A percentile compares a stretch with the other conserved stretches of the same genome.
phyloP scores from a whole-genome alignment of 2,797 vertebrate species.

The Adrianichthys oophorus region DNA sequence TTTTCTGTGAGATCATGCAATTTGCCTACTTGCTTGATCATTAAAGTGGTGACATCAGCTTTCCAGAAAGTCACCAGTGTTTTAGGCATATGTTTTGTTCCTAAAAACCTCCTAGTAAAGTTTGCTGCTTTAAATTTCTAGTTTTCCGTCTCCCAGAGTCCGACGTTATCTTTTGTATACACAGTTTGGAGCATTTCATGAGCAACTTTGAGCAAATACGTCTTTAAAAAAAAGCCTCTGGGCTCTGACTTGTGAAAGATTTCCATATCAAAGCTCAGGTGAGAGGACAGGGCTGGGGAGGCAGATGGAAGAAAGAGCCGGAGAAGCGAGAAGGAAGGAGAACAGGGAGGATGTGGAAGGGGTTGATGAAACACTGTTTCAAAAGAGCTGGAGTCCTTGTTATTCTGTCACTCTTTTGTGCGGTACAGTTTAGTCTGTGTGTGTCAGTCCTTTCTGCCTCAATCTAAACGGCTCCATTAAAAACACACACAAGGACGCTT shows the following conservation, averaged over 20 bases:
- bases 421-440: conserved; percentile 70
- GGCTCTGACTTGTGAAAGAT: conserved; percentile 67
- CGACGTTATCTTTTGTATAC: conserved; percentile 64
- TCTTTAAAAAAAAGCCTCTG: conserved; percentile 62
- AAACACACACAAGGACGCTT: conserved; percentile 50
- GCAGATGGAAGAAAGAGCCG: conserved; percentile 22
- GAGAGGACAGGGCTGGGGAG: conserved; percentile 53
- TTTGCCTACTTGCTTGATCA: conserved; percentile 6
- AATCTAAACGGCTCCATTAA: conserved; percentile 61
- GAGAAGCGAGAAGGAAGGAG: conserved; percentile 29
- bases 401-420: conserved; percentile 60
- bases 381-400: conserved; percentile 56
- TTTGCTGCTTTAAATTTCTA: conserved; percentile 34
- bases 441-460: conserved; percentile 65
- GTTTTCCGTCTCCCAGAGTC: conserved; percentile 63
- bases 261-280: conserved; percentile 82
- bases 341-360: conserved; percentile 18
- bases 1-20: conserved; percentile 8
- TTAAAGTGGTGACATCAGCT: conserved; percentile 12
- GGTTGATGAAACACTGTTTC: conserved; percentile 59
- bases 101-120: conserved; percentile 30
- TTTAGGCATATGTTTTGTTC: conserved; percentile 38
- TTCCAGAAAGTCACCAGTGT: conserved; percentile 36
- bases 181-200: conserved; percentile 70
- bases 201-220: conserved; percentile 71